These are phyloP conservation scores for Seriola aureovittata DNA, from an alignment of 2,113 vertebrate genomes.

Conservation along the genomic window DNA sequence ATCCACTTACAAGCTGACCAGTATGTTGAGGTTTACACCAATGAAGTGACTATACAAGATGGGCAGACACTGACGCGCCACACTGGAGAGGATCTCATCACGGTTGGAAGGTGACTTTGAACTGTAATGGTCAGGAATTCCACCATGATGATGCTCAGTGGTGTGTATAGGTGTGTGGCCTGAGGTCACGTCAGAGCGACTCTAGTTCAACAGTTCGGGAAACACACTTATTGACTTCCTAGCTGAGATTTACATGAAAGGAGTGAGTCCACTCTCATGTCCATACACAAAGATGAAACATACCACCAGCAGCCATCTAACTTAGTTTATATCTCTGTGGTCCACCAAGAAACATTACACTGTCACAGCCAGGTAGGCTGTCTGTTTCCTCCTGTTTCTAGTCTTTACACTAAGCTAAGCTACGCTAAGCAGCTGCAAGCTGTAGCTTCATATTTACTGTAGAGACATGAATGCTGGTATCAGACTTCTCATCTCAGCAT, in stretches of 20 bases:
- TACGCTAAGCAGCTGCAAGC: too few species aligned
- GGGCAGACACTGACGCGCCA: neutral
- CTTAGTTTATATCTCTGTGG: too few species aligned
- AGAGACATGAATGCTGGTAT: too few species aligned
- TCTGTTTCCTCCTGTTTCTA: neutral
- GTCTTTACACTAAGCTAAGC: neutral
- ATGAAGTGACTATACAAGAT: constrained; percentile 14
- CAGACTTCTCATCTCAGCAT: too few species aligned
- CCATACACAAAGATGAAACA: too few species aligned
- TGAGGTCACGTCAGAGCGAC: neutral
- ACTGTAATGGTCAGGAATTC: neutral
- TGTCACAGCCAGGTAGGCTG: too few species aligned
- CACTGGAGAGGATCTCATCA: neutral
- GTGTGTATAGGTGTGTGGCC: neutral
- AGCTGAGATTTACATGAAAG: neutral
- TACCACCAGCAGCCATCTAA: neutral
- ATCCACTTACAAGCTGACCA: constrained; percentile 49
- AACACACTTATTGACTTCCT: neutral
- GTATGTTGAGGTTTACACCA: constrained; percentile 47
- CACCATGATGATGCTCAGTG: neutral
- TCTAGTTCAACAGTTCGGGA: neutral
- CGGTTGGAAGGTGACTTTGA: constrained; percentile 54
- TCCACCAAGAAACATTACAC: too few species aligned
- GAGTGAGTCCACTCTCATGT: neutral
- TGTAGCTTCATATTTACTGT: neutral